phyloP scores from a whole-genome alignment of 2,888 invertebrate genomes.

The Stictocephala bisonia region DNA sequence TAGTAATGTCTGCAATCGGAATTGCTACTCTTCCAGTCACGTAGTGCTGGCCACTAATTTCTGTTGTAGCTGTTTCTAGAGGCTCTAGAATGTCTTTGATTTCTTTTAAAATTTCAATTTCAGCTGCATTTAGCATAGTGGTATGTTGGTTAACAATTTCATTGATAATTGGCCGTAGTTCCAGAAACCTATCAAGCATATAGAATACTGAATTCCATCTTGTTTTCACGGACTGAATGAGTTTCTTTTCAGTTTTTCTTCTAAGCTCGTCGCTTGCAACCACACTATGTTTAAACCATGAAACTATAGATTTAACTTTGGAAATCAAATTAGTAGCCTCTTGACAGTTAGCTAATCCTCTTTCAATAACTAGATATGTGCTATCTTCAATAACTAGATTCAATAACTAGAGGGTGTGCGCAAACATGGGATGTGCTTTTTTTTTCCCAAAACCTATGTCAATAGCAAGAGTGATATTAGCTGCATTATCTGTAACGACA shows the following conservation, averaged over 20 bases:
- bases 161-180: conserved; percentile 50
- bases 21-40: conserved; percentile 54
- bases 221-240: conserved; percentile 59
- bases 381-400: too few relatives aligned
- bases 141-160: conserved; percentile 50
- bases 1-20: conserved; percentile 45
- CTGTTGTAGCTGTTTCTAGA: conserved; percentile 53
- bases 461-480: conserved; percentile 60
- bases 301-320: conserved; percentile 59
- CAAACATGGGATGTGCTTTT: conserved; percentile 62
- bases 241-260: conserved; percentile 54
- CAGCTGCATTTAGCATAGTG: conserved; percentile 52
- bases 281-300: conserved; percentile 60
- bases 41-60: conserved; percentile 54
- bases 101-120: conserved; percentile 52
- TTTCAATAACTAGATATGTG: conserved; percentile 61
- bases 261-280: conserved; percentile 56
- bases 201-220: conserved; percentile 60
- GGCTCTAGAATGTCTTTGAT: conserved; percentile 52
- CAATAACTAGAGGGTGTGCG: conserved; percentile 62
- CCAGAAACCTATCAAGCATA: conserved; percentile 60
- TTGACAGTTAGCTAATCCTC: conserved; percentile 52
- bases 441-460: conserved; percentile 60
- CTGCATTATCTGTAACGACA: conserved; percentile 57
- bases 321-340: conserved; percentile 55